Conservation (phyloP, 1,140 invertebrate genomes). For the Bombyx mandarina region DNA sequence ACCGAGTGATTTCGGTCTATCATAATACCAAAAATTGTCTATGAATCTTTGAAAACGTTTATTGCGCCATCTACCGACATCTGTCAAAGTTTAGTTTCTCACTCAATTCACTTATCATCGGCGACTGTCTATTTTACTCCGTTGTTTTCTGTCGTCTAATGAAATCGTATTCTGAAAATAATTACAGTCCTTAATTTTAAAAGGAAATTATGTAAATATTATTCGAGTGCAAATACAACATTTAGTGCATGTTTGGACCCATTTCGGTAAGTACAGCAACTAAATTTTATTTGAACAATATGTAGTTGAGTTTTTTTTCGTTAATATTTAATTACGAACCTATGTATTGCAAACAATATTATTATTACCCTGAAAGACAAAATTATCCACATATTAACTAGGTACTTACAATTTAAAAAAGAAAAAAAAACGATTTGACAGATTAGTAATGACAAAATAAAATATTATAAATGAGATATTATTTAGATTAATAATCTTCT, state of each 20-base stretch:
- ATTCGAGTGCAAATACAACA: constrained; percentile 33
- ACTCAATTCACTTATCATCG: constrained; percentile 32
- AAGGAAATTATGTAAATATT: constrained; percentile 38
- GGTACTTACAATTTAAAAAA: too few species aligned
- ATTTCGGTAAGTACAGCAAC: constrained; percentile 41
- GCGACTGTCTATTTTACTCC: constrained; percentile 58
- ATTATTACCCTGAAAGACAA: too few species aligned
- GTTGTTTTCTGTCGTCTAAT: constrained; percentile 59
- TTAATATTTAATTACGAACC: constrained; percentile 2
- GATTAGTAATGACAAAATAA: too few species aligned
- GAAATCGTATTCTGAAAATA: constrained; percentile 42
- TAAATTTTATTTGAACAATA: constrained; percentile 30
- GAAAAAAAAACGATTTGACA: too few species aligned
- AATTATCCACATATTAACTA: too few species aligned
- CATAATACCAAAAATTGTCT: constrained; percentile 32
- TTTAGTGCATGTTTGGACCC: too few species aligned
- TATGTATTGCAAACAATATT: too few species aligned
- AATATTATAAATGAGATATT: too few species aligned
- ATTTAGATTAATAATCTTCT: too few species aligned
- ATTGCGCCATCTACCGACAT: constrained; percentile 42
- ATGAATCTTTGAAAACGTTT: constrained; percentile 18
- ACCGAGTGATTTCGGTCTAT: constrained; percentile 25
- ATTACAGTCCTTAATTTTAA: constrained; percentile 39
- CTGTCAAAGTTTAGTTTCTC: constrained; percentile 38
- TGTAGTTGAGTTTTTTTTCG: constrained; percentile 41